A percentile compares a stretch with the other conserved stretches of the same genome.
phyloP scores from a whole-genome alignment of 2,888 invertebrate genomes.

The Dicycla oo region DNA sequence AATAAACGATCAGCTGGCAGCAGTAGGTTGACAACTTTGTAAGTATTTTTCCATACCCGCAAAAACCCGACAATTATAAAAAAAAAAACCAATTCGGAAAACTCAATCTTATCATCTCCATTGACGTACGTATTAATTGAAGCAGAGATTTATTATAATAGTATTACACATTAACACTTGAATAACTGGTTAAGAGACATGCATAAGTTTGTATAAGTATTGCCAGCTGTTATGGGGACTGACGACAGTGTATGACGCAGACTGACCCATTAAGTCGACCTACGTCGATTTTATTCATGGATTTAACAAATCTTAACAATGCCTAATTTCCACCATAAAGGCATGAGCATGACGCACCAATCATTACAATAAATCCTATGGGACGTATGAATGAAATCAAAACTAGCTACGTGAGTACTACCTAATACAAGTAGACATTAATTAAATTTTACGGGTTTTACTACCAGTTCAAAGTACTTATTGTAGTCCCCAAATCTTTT shows the following conservation, averaged over 20 bases:
- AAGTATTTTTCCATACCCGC: slow-evolving; percentile 15
- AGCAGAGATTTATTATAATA: slow-evolving; percentile 28
- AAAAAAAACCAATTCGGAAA: slow-evolving; percentile 24
- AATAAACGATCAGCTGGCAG: background rate
- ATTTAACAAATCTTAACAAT: slow-evolving; percentile 32
- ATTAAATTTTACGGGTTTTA: slow-evolving; percentile 1
- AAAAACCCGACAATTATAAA: slow-evolving; percentile 20
- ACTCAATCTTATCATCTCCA: slow-evolving; percentile 22
- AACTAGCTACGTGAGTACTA: background rate
- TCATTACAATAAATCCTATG: slow-evolving; percentile 13
- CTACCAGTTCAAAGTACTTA: background rate
- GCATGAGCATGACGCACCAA: slow-evolving; percentile 33
- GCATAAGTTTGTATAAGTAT: background rate
- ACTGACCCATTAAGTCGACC: slow-evolving; percentile 28
- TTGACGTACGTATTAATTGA: slow-evolving; percentile 33
- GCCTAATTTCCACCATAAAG: slow-evolving; percentile 37
- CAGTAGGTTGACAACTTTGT: background rate
- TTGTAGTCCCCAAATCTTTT: no score
- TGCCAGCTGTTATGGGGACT: slow-evolving; percentile 30
- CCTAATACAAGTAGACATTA: background rate
- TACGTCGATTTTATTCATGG: slow-evolving; percentile 29
- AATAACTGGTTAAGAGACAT: slow-evolving; percentile 32
- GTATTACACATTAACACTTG: slow-evolving; percentile 23
- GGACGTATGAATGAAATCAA: slow-evolving; percentile 15
- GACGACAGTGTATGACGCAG: slow-evolving; percentile 50